These are phyloP conservation scores for Rhinichthys klamathensis DNA, from an alignment of 2,113 vertebrate genomes.

Conservation along the genomic window DNA sequence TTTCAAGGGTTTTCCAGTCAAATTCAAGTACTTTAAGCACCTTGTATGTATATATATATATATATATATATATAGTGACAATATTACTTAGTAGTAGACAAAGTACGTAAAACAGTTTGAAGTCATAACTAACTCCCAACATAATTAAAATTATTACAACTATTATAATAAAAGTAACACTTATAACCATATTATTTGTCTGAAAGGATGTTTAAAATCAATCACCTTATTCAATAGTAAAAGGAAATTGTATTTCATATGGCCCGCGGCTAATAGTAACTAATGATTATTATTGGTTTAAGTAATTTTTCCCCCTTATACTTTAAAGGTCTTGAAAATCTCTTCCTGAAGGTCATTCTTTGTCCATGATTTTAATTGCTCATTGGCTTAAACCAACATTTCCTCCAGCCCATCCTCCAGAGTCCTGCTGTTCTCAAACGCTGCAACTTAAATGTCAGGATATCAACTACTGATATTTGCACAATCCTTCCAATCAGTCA, in stretches of 20 bases:
- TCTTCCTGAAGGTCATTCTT: conserved; percentile 17
- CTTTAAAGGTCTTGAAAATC: conserved; percentile 9
- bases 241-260: neutral
- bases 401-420: conserved; percentile 14
- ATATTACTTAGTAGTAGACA: no score
- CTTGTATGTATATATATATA: no score
- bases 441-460: conserved; percentile 31
- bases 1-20: no score
- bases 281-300: neutral
- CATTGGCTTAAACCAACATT: conserved; percentile 45
- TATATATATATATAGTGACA: no score
- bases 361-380: conserved; percentile 46
- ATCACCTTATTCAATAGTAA: neutral
- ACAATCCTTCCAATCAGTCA: conserved; percentile 49
- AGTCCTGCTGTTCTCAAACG: conserved; percentile 36
- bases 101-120: no score
- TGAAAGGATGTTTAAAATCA: neutral
- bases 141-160: no score
- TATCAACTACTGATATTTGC: conserved; percentile 48
- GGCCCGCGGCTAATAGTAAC: neutral
- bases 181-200: no score
- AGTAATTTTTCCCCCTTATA: neutral
- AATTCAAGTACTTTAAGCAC: no score
- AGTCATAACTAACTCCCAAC: no score
- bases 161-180: no score